Conservation (phyloP, 2,113 vertebrate genomes). For the Centropus unirufus region DNA sequence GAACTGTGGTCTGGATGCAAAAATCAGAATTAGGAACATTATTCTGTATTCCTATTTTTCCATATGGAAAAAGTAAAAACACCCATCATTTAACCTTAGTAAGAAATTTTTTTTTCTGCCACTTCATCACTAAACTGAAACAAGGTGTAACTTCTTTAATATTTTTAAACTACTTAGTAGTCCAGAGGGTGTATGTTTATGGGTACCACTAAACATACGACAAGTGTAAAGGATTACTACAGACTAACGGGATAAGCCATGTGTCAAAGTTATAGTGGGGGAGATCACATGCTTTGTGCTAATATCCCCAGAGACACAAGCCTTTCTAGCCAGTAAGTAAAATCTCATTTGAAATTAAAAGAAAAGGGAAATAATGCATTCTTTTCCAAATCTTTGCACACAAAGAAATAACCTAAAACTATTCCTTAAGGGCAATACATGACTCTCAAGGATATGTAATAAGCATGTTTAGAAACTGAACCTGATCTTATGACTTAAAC, state of each 20-base stretch:
- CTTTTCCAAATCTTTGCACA: not conserved
- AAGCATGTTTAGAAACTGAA: not conserved
- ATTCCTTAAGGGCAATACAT: not conserved
- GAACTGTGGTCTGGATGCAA: not conserved
- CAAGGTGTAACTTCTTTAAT: not conserved
- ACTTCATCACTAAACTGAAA: not conserved
- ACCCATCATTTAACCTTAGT: rapidly evolving
- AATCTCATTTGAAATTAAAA: not conserved
- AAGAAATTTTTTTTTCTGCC: not conserved
- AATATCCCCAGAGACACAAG: not conserved
- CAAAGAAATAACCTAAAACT: not conserved
- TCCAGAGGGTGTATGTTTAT: not conserved
- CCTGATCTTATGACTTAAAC: not conserved
- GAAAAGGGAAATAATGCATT: not conserved
- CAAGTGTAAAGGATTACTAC: conserved; percentile 4
- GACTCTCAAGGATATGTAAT: not conserved
- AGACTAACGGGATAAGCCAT: not conserved
- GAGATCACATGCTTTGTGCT: not conserved
- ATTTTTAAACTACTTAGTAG: not conserved
- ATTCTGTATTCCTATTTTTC: not conserved
- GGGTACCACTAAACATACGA: not conserved
- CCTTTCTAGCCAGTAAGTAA: not conserved
- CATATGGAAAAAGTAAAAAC: not conserved
- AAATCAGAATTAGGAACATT: not conserved
- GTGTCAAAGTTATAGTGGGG: not conserved